These are phyloP conservation scores for Isotomurus palustris DNA, from an alignment of 2,888 invertebrate genomes.

Conservation along the genomic window DNA sequence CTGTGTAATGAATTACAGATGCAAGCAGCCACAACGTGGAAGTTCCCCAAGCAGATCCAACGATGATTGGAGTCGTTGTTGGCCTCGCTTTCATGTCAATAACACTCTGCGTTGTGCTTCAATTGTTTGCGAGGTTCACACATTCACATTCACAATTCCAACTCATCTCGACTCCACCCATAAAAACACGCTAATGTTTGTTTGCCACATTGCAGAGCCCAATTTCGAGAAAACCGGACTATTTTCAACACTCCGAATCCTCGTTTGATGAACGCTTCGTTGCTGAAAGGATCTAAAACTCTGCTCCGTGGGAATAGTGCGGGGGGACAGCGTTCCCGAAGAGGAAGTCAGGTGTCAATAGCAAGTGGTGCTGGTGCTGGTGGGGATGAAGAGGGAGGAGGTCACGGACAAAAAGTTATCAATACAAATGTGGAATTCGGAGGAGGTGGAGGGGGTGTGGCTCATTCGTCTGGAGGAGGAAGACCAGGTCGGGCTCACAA, in stretches of 20 bases:
- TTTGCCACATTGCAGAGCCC: constrained; percentile 62
- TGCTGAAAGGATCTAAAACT: constrained; percentile 37
- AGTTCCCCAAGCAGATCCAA: constrained; percentile 69
- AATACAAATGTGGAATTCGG: constrained; percentile 2
- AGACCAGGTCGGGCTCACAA: constrained; percentile 25
- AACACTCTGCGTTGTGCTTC: constrained; percentile 85
- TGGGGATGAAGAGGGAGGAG: constrained; percentile 22
- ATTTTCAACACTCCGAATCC: constrained; percentile 94
- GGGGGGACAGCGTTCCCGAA: constrained; percentile 35
- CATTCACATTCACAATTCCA: too few species aligned
- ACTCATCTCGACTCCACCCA: too few species aligned
- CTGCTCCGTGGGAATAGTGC: constrained; percentile 42
- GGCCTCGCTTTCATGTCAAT: constrained; percentile 91
- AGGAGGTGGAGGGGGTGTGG: constrained; percentile 17
- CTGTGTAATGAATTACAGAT: constrained; percentile 26
- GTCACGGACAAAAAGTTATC: too few species aligned
- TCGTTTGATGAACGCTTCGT: constrained; percentile 70
- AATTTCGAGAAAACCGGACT: constrained; percentile 85
- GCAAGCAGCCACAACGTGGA: constrained; percentile 38
- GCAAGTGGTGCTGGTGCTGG: constrained; percentile 20
- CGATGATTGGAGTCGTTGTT: constrained; percentile 76
- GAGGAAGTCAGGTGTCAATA: constrained; percentile 40
- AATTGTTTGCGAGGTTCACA: constrained; percentile 84
- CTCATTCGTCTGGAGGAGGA: constrained; percentile 10
- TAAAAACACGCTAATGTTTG: background rate